phyloP scores from a whole-genome alignment of 1,140 invertebrate species.

The Temnothorax nylanderi region DNA sequence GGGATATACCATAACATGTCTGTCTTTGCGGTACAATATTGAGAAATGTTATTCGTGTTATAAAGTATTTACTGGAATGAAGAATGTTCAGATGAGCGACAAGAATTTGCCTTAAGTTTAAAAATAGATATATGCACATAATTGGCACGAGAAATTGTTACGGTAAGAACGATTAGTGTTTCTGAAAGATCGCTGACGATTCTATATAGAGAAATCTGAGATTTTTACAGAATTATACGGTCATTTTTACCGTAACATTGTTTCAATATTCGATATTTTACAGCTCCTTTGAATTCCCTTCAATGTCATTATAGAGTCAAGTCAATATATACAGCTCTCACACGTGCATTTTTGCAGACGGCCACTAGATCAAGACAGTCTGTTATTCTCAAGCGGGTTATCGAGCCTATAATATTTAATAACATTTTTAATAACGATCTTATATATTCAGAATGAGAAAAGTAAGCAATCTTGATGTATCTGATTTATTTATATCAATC shows the following conservation, averaged over 20 bases:
- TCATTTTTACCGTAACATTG: constrained; percentile 3
- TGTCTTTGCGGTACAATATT: not conserved
- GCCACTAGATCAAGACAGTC: not conserved
- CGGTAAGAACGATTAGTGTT: not conserved
- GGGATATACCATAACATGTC: not conserved
- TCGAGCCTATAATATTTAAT: constrained; percentile 12
- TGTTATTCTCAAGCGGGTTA: constrained; percentile 9
- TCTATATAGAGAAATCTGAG: not conserved
- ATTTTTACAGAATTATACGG: not conserved
- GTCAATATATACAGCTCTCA: not conserved
- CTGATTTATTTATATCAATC: constrained; percentile 8
- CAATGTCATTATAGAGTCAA: not conserved
- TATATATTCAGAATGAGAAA: constrained; percentile 28
- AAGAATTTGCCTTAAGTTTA: not conserved
- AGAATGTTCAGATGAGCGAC: not conserved
- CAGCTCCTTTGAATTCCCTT: not conserved
- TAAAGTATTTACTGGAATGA: not conserved
- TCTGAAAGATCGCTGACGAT: not conserved
- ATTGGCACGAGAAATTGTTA: not conserved
- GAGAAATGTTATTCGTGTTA: not conserved
- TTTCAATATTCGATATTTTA: not conserved
- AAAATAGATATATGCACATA: not conserved
- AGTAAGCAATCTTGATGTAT: constrained; percentile 1
- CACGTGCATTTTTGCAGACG: not conserved
- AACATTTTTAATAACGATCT: constrained; percentile 14